phyloP scores from a whole-genome alignment of 2,888 invertebrate species.

The Zhuqinia jingwanae region DNA sequence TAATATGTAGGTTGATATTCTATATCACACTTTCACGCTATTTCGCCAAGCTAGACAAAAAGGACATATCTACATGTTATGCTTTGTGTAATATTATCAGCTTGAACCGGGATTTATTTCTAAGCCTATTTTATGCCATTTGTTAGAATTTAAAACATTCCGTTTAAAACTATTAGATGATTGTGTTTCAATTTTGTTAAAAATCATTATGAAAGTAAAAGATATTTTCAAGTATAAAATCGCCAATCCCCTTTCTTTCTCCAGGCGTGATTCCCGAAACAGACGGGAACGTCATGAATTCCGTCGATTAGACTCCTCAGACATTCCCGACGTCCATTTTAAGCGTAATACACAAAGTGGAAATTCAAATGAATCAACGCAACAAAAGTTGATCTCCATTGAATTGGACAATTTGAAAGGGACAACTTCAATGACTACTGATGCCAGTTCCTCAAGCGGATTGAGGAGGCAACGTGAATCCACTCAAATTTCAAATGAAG shows the following conservation, averaged over 20 bases:
- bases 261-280: neutral
- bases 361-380: neutral
- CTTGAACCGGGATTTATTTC: too few species aligned
- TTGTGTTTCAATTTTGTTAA: too few species aligned
- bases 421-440: neutral
- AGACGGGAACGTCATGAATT: neutral
- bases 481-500: neutral
- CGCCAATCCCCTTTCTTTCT: neutral
- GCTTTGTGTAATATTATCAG: too few species aligned
- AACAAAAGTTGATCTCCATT: neutral
- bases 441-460: neutral
- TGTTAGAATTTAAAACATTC: too few species aligned
- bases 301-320: neutral
- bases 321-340: neutral
- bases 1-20: too few species aligned
- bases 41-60: too few species aligned
- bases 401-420: conserved; percentile 8
- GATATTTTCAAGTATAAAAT: neutral
- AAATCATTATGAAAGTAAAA: conserved; percentile 43
- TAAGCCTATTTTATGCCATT: too few species aligned
- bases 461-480: too few species aligned
- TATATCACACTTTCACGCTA: too few species aligned
- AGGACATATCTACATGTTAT: too few species aligned
- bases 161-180: too few species aligned
- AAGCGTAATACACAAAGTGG: neutral